These are phyloP conservation scores for Aproaerema taeniolella DNA, from an alignment of 2,888 invertebrate genomes.

Conservation along the genomic window DNA sequence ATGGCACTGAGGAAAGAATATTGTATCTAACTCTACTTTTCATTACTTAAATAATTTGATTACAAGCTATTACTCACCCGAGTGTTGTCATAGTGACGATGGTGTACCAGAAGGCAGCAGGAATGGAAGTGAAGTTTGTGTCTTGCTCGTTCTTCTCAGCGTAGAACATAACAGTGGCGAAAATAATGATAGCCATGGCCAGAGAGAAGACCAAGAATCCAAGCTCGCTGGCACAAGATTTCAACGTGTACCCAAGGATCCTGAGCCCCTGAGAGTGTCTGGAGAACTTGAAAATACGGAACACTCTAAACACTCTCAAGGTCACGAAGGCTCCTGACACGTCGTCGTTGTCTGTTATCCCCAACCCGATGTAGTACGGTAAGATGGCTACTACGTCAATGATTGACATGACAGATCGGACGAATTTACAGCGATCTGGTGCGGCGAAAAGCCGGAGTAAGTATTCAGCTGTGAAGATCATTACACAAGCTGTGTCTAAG, in stretches of 20 bases:
- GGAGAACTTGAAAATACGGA: conserved; percentile 99
- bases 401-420: conserved; percentile 98
- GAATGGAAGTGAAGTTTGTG: conserved; percentile 99
- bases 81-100: conserved; percentile 99
- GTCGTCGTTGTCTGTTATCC: conserved; percentile 98
- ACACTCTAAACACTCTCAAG: conserved; percentile 98
- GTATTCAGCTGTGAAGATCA: conserved; percentile 99
- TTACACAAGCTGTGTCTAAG: conserved; percentile 99
- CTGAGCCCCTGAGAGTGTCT: conserved; percentile 99
- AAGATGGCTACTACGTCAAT: conserved; percentile 99
- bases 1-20: neutral
- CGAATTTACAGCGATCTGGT: conserved; percentile 98
- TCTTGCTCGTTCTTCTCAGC: conserved; percentile 99
- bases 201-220: conserved; percentile 99
- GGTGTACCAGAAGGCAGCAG: conserved; percentile 99
- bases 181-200: conserved; percentile 99
- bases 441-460: conserved; percentile 96
- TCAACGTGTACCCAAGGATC: conserved; percentile 99
- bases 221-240: conserved; percentile 98
- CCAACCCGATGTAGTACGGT: conserved; percentile 99
- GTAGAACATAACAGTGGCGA: conserved; percentile 99
- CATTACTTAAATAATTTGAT: too few species aligned
- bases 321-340: conserved; percentile 99
- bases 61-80: conserved; percentile 93
- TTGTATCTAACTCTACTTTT: too few species aligned